These are phyloP conservation scores for Ailuropoda melanoleuca DNA, from an alignment of 2,113 vertebrate genomes.

Conservation along the genomic window DNA sequence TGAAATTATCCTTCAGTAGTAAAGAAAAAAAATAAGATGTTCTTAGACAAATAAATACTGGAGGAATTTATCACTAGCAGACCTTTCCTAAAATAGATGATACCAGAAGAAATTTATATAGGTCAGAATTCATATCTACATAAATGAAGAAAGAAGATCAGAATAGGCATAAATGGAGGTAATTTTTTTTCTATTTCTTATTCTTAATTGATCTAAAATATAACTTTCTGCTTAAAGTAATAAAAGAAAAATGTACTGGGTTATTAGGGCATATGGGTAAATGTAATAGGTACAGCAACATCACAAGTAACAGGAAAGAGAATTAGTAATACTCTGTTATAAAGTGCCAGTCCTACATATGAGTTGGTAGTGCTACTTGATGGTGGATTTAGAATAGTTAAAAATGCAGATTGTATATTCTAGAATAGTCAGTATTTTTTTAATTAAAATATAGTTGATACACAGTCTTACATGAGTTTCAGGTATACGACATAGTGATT, in stretches of 20 bases:
- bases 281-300: background rate
- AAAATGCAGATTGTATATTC: background rate
- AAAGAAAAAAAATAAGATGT: background rate
- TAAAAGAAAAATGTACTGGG: background rate
- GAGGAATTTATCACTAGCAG: background rate
- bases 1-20: background rate
- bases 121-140: background rate
- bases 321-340: background rate
- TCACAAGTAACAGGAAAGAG: background rate
- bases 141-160: background rate
- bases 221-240: background rate
- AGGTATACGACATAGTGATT: background rate
- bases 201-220: background rate
- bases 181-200: background rate
- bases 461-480: background rate
- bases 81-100: background rate
- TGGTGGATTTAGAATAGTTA: too few relatives aligned
- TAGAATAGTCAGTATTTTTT: background rate
- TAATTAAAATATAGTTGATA: background rate
- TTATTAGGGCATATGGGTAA: background rate
- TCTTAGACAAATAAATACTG: background rate
- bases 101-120: background rate
- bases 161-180: background rate
- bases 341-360: background rate
- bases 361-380: background rate